phyloP scores from a whole-genome alignment of 2,113 vertebrate genomes.

The Zosterops borbonicus region DNA sequence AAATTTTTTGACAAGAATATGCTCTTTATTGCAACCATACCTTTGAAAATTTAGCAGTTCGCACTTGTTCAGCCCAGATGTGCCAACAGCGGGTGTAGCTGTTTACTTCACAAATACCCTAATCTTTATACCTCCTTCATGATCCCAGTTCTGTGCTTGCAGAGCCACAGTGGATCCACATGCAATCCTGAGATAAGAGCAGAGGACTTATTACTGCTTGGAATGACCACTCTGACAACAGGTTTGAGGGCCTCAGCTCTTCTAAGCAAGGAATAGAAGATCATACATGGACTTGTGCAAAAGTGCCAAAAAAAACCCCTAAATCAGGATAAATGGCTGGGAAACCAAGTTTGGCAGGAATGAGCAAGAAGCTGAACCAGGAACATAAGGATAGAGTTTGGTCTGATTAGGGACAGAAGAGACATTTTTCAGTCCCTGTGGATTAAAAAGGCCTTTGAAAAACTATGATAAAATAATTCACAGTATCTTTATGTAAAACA shows the following conservation, averaged over 20 bases:
- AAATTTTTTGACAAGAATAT: background rate
- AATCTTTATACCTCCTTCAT: background rate
- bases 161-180: accelerated
- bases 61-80: background rate
- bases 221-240: too few species aligned
- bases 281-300: background rate
- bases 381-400: background rate
- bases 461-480: background rate
- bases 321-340: accelerated
- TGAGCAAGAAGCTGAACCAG: background rate
- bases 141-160: background rate
- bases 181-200: background rate
- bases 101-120: background rate
- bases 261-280: background rate
- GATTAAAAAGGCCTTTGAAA: background rate
- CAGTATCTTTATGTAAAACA: background rate
- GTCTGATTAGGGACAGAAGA: background rate
- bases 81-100: background rate
- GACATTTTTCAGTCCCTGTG: background rate
- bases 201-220: background rate
- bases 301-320: background rate
- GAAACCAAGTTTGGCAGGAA: background rate
- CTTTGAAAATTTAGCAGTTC: background rate
- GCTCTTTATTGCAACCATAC: background rate
- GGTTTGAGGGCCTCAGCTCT: background rate